Conservation (phyloP, 1,140 invertebrate species). For the Drosophila tsacasi region DNA sequence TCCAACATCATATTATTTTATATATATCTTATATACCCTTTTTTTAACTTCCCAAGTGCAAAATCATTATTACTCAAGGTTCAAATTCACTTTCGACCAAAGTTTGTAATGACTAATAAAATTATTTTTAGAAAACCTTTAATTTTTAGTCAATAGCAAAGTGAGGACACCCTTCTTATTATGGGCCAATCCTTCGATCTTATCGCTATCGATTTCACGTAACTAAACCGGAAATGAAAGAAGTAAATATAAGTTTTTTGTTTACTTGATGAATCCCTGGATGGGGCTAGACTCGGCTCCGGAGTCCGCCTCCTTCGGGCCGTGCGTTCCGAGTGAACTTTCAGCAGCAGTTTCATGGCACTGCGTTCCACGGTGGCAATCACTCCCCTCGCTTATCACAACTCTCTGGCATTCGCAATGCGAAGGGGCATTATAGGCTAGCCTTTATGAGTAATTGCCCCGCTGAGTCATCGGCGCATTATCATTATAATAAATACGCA, state of each 20-base stretch:
- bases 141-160: neutral
- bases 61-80: neutral
- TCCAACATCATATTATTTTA: neutral
- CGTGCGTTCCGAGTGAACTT: conserved; percentile 79
- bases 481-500: conserved; percentile 18
- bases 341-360: conserved; percentile 78
- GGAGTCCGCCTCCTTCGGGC: conserved; percentile 72
- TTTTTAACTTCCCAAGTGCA: neutral
- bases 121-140: neutral
- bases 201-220: neutral
- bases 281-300: conserved; percentile 39
- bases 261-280: conserved; percentile 50
- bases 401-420: conserved; percentile 7
- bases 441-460: conserved; percentile 31
- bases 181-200: neutral
- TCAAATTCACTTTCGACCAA: neutral
- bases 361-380: conserved; percentile 17
- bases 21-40: no score
- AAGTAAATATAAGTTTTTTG: neutral
- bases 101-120: neutral
- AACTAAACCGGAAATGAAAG: neutral
- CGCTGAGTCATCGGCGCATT: conserved; percentile 26
- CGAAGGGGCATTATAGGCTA: conserved; percentile 24
- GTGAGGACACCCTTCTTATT: neutral
- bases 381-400: conserved; percentile 48